phyloP scores from a whole-genome alignment of 2,113 vertebrate genomes.

The Vidua macroura region DNA sequence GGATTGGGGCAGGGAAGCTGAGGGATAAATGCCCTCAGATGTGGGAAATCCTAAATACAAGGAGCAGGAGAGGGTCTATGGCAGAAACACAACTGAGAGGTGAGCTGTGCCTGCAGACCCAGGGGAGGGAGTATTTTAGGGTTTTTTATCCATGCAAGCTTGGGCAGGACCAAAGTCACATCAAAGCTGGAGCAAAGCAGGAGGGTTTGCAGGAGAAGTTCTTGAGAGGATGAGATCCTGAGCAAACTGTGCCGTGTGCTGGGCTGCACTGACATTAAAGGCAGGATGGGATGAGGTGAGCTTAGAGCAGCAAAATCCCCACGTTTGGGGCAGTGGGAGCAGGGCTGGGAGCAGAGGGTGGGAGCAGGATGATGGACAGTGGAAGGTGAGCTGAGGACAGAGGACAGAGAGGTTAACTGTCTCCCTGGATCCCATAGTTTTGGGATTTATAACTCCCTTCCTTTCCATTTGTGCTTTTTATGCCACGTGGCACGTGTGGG shows the following conservation, averaged over 20 bases:
- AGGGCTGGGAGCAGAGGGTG: not conserved
- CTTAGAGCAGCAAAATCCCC: not conserved
- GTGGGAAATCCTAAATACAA: not conserved
- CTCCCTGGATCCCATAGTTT: fast-evolving
- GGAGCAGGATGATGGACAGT: fast-evolving
- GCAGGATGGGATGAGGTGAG: fast-evolving
- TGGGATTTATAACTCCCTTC: not conserved
- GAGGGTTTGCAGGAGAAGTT: not conserved
- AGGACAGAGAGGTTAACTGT: not conserved
- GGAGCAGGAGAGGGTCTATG: fast-evolving
- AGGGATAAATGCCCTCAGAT: not conserved
- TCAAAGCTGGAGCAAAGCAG: not conserved
- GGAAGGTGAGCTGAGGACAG: not conserved
- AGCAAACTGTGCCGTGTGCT: not conserved
- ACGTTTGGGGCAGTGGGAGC: not conserved
- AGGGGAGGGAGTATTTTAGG: not conserved
- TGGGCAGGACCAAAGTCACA: not conserved
- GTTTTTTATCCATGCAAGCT: not conserved
- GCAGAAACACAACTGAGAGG: not conserved
- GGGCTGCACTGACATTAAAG: fast-evolving
- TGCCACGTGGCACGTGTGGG: fast-evolving
- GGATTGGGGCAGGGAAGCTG: not conserved
- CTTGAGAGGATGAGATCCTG: not conserved
- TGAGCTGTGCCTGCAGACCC: not conserved
- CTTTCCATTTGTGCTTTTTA: not conserved